A percentile compares a stretch with the other conserved stretches of the same genome.
phyloP scores from a whole-genome alignment of 1,140 invertebrate genomes.

The Pseudomyrmex sp. region DNA sequence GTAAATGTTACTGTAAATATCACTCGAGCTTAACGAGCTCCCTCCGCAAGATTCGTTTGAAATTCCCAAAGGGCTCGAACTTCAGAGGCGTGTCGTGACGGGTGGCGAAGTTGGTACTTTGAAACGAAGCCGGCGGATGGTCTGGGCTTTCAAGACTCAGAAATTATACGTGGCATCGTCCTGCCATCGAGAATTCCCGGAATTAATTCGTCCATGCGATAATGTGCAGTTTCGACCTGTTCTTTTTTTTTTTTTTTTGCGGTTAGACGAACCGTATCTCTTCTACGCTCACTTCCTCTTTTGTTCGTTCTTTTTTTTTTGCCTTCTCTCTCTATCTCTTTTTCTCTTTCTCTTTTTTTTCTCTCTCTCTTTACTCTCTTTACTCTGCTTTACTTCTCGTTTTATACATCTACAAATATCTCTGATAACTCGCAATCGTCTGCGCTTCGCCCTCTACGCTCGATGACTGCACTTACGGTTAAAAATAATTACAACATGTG shows the following conservation, averaged over 20 bases:
- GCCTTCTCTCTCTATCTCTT: not conserved
- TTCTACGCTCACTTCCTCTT: constrained; percentile 25
- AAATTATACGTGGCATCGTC: constrained; percentile 50
- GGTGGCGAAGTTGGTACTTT: constrained; percentile 65
- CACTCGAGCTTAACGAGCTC: constrained; percentile 61
- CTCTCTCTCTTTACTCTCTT: not conserved
- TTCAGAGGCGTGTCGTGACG: constrained; percentile 55
- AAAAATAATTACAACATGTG: constrained; percentile 41
- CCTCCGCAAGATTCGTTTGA: constrained; percentile 31
- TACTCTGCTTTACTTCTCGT: constrained; percentile 3
- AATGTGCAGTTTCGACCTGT: not conserved
- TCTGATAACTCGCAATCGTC: constrained; percentile 20
- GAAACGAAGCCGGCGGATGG: constrained; percentile 46
- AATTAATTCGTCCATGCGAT: constrained; percentile 66
- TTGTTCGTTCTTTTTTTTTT: not conserved
- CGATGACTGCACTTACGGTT: not conserved
- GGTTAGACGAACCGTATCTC: constrained; percentile 9
- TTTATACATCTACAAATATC: constrained; percentile 25
- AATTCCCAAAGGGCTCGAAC: constrained; percentile 66
- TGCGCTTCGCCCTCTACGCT: not conserved
- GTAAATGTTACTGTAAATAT: constrained; percentile 69
- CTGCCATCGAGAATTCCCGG: constrained; percentile 58
- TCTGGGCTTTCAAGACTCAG: constrained; percentile 43
- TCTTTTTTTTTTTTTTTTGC: not conserved
- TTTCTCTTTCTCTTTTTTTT: not conserved